These are phyloP conservation scores for Oncorhynchus kisutch DNA, from an alignment of 2,113 vertebrate genomes.

Conservation along the genomic window DNA sequence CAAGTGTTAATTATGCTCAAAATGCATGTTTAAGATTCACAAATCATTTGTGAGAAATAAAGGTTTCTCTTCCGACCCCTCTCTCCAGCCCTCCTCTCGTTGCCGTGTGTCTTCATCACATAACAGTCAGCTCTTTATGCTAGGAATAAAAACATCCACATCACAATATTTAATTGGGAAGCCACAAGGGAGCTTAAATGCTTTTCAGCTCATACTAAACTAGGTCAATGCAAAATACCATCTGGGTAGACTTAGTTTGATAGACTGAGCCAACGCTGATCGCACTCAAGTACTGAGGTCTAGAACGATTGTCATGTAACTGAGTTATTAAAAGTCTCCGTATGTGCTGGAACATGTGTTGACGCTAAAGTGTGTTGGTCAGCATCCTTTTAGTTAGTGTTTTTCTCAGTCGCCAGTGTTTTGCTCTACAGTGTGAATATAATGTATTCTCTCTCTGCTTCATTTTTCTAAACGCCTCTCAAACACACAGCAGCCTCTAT, in stretches of 20 bases:
- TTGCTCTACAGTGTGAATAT: neutral
- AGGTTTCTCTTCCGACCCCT: neutral
- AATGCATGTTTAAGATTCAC: too few species aligned
- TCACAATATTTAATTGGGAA: slow-evolving; percentile 24
- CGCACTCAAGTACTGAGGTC: slow-evolving; percentile 10
- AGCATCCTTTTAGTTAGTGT: neutral
- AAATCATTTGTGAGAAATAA: too few species aligned
- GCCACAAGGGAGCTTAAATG: slow-evolving; percentile 28
- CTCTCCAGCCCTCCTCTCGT: neutral
- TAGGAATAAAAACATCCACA: slow-evolving; percentile 47
- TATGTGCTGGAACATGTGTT: neutral
- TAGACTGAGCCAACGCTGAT: slow-evolving; percentile 10
- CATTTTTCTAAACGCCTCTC: neutral
- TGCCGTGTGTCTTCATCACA: neutral
- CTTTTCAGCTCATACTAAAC: slow-evolving; percentile 36
- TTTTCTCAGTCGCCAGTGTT: neutral
- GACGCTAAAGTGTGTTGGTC: neutral
- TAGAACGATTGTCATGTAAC: slow-evolving; percentile 21
- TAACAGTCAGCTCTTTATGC: slow-evolving; percentile 43
- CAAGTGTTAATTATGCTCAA: too few species aligned
- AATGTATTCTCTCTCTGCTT: neutral
- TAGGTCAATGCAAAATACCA: slow-evolving; percentile 48
- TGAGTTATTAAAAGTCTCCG: slow-evolving; percentile 13
- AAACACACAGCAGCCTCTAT: neutral
- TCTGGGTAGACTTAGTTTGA: slow-evolving; percentile 34